phyloP scores from a whole-genome alignment of 1,140 invertebrate species.

The Oryctes rhinoceros region DNA sequence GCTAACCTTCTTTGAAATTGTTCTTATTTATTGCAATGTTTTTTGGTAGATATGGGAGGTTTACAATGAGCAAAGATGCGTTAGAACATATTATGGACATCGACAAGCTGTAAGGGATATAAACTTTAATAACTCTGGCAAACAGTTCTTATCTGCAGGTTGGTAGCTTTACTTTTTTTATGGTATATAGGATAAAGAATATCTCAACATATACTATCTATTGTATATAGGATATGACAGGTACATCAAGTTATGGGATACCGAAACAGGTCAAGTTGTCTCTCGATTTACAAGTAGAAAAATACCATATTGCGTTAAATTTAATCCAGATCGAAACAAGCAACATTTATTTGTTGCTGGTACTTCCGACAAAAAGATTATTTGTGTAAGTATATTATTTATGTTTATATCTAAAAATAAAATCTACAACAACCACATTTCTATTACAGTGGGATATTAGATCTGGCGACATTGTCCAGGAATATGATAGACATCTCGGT shows the following conservation, averaged over 20 bases:
- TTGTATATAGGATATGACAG: conserved; percentile 76
- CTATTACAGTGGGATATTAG: conserved; percentile 90
- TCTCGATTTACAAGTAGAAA: conserved; percentile 94
- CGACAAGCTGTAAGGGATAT: conserved; percentile 96
- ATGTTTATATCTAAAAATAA: neutral
- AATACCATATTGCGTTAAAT: conserved; percentile 97
- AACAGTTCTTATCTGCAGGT: conserved; percentile 92
- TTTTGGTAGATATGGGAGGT: conserved; percentile 91
- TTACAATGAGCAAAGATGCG: conserved; percentile 91
- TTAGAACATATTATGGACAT: conserved; percentile 97
- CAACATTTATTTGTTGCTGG: conserved; percentile 98
- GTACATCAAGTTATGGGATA: conserved; percentile 99
- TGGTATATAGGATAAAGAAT: too few relatives aligned
- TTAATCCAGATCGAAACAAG: conserved; percentile 96
- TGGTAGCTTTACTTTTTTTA: conserved; percentile 47
- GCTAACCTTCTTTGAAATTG: neutral
- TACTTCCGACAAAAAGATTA: conserved; percentile 97
- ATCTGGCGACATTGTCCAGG: conserved; percentile 95
- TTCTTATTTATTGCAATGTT: neutral
- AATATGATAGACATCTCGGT: conserved; percentile 98
- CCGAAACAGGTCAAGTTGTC: conserved; percentile 93
- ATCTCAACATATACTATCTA: conserved; percentile 43
- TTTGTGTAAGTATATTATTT: conserved; percentile 79
- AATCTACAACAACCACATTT: conserved; percentile 45
- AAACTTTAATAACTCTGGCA: conserved; percentile 94